phyloP scores from a whole-genome alignment of 2,888 invertebrate genomes.

The Falcaria lacertinaria region DNA sequence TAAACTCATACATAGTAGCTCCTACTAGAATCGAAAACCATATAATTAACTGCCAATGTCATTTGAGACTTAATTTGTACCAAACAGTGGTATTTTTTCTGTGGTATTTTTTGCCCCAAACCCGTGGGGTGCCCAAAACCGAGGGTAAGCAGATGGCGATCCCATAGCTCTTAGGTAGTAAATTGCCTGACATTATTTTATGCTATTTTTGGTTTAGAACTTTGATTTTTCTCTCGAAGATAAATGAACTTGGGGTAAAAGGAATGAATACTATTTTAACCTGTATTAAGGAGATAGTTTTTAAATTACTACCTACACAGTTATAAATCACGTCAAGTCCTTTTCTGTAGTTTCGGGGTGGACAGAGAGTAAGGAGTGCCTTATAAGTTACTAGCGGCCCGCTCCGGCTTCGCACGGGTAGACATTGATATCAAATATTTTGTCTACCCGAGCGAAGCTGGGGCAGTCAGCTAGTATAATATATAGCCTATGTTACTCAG shows the following conservation, averaged over 20 bases:
- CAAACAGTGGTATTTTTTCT: conserved; percentile 13
- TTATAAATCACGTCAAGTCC: no score
- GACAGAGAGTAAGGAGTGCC: no score
- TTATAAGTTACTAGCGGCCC: no score
- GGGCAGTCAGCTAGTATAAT: no score
- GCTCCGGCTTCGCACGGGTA: no score
- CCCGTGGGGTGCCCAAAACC: conserved; percentile 19
- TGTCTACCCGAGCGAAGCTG: no score
- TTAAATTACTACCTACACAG: no score
- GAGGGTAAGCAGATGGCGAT: conserved; percentile 30
- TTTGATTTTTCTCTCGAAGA: neutral
- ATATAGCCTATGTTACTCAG: no score
- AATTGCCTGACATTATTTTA: conserved; percentile 24
- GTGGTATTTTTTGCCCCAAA: conserved; percentile 21
- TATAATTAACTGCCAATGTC: conserved; percentile 18
- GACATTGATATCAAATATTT: no score
- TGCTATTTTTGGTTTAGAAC: conserved; percentile 21
- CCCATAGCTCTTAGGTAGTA: conserved; percentile 18
- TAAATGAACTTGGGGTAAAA: neutral
- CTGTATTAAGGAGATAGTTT: no score
- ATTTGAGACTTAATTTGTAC: conserved; percentile 34
- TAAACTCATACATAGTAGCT: neutral
- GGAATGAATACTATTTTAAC: no score
- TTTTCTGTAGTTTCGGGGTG: no score
- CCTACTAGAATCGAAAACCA: conserved; percentile 6